Base-by-base conservation (phyloP, 2,888 invertebrate genomes). In the Portevinia maculata region DNA sequence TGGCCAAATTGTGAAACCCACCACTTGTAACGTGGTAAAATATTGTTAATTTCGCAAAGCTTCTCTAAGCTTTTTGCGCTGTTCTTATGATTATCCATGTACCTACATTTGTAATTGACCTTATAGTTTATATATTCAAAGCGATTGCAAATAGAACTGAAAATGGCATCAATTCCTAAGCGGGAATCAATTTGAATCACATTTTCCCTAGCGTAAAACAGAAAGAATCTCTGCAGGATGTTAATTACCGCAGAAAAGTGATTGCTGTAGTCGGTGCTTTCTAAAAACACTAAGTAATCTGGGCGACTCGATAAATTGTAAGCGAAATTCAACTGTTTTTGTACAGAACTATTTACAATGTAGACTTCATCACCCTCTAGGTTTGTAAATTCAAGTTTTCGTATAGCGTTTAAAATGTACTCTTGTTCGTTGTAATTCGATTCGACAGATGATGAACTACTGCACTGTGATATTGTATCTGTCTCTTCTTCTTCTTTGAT, bases 1-100 rank as follows among this genome's bases (percentile, higher is more conserved):
- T 17, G 17, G 2, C 46, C 39, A 57, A 81, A 81, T 39, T 71
- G 30, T 2, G 69, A 79, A n/a, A 67, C 17, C 69, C 57, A 75
- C 70, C 70, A 70, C 37, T 50, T 59, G 5, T n/a, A 62, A 9
- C 39, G 30, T 6, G 71, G 62, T n/a, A 62, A 24, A 3, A 71
- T 8, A 7, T 15, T 81, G 1, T 57, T 57, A 13, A 15, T 34
- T n/a, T 52, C 28, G 3, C 55, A 52, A 0, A 81, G 88, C 85
- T 67, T 89, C 88, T 67, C 15, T 6, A 79, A 65, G 11, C 7
- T 55, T 41, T 60, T 5, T 5, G 9, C 11, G 4, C n/a, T 53
- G 7, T 8, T 34, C 37, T 4, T n/a, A 34, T 8, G 1, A 3
- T 32, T 32, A 11, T 83, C 65, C 13, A 83, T 5, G 11, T 0